Evolutionary conservation across 2,113 vertebrate genomes (phyloP), one percentile per base, ranked within the genome.

Genomic region (Oreochromis niloticus): DNA sequence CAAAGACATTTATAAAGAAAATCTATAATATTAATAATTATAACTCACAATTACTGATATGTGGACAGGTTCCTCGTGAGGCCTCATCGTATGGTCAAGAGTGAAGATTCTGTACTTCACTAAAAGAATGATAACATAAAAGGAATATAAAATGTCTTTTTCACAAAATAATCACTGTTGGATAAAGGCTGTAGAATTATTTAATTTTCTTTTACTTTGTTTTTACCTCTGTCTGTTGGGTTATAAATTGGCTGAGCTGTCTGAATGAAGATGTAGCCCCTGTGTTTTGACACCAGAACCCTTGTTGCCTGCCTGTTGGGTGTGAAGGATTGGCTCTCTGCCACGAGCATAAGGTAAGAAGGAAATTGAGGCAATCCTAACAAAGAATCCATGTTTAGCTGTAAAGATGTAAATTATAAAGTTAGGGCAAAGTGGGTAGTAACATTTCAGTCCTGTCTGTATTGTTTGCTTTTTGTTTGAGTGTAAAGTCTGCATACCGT

Each of bases 191-290:
- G 27, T 30, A 34, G 30, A 57, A 14, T 22, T 7, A 41, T 5
- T n/a, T 1, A 19, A 9, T 75, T 52, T 13, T 57, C 0, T 11
- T 3, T 71, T 34, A 19, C 7, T 56, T 59, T 82, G 7, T 17
- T 66, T 73, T 17, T 91, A 97, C 97, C 97, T 82, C 6, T 86
- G 59, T 97, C 90, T 81, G 91, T 93, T n/a, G 97, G 97, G 73
- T 96, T 97, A 85, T 98, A 98, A 30, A 97, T 34, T 1, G 97
- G 97, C 93, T 97, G 97, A 84, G 97, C 86, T 1, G 97, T 98
- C 95, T 98, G 97, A 88, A 98, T 95, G 50, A 98, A 97, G 88
- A 98, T 95, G 71, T 97, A 95, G 2, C 97, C 97, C 6, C 94
- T 93, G 84, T 86, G 95, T 10, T 87, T 48, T 71, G 96, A 94